Evolutionary conservation across 2,113 vertebrate genomes (phyloP).

Genomic region (Thomomys bottae): DNA sequence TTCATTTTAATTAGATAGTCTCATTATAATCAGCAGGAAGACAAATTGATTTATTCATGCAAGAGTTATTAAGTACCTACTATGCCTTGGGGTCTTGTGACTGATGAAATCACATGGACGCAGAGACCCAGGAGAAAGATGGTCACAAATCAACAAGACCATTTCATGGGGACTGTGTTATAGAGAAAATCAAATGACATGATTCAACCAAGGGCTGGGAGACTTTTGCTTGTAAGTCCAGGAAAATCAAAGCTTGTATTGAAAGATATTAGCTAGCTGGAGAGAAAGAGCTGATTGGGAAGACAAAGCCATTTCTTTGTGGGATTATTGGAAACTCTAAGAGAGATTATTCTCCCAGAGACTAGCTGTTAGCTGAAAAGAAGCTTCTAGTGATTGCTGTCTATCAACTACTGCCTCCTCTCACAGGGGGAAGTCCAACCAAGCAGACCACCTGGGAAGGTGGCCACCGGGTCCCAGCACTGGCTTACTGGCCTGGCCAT

Average conservation of each 20-base stretch:
- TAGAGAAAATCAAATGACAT: neutral
- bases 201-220: neutral
- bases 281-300: neutral
- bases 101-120: accelerated
- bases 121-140: too few relatives aligned
- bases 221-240: neutral
- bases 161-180: neutral
- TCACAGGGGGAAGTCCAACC: conserved; percentile 92
- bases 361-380: accelerated
- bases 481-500: conserved; percentile 92
- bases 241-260: neutral
- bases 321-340: neutral
- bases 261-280: neutral
- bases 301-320: neutral
- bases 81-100: neutral
- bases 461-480: conserved; percentile 93
- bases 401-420: neutral
- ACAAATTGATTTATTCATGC: neutral
- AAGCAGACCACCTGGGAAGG: conserved; percentile 98
- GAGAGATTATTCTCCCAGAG: neutral
- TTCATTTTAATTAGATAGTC: neutral
- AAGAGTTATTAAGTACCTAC: neutral
- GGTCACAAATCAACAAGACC: neutral
- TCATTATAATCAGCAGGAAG: neutral
- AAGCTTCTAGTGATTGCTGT: neutral